A percentile compares a stretch with the other conserved stretches of the same genome.
Conservation (phyloP, 2,113 vertebrate genomes). For the Todiramphus saurophagus region DNA sequence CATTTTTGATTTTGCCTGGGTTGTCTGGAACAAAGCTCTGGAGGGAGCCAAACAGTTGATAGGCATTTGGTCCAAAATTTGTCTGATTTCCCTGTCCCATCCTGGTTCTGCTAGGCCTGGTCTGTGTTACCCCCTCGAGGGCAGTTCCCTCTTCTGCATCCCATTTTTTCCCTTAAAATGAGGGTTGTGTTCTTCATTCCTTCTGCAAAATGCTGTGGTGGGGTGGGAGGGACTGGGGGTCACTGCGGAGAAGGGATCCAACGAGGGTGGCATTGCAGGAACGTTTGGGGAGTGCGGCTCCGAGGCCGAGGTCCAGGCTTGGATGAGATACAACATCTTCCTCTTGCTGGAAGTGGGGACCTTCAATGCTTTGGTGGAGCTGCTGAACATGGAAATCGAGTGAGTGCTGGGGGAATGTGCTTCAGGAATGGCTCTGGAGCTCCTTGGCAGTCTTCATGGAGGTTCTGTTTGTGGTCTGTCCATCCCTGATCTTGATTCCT, state of each 20-base stretch:
- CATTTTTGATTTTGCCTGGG: neutral
- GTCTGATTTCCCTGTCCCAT: fast-evolving
- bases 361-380: constrained; percentile 93
- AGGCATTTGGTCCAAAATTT: neutral
- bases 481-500: neutral
- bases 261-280: constrained; percentile 69
- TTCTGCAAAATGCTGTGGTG: fast-evolving
- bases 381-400: constrained; percentile 99
- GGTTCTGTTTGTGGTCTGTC: neutral
- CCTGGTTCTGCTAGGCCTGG: neutral
- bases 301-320: constrained; percentile 90
- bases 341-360: constrained; percentile 92
- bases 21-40: fast-evolving
- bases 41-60: fast-evolving
- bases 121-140: fast-evolving
- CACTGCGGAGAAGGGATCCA: neutral
- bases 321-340: constrained; percentile 96
- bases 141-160: neutral
- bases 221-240: fast-evolving
- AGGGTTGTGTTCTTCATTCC: too few species aligned
- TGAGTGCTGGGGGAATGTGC: constrained; percentile 63
- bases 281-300: constrained; percentile 92
- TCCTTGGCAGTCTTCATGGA: neutral
- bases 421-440: neutral
- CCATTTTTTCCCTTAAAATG: neutral